These are phyloP conservation scores for Odobenus rosmarus DNA, from an alignment of 2,113 vertebrate genomes.

Conservation along the genomic window DNA sequence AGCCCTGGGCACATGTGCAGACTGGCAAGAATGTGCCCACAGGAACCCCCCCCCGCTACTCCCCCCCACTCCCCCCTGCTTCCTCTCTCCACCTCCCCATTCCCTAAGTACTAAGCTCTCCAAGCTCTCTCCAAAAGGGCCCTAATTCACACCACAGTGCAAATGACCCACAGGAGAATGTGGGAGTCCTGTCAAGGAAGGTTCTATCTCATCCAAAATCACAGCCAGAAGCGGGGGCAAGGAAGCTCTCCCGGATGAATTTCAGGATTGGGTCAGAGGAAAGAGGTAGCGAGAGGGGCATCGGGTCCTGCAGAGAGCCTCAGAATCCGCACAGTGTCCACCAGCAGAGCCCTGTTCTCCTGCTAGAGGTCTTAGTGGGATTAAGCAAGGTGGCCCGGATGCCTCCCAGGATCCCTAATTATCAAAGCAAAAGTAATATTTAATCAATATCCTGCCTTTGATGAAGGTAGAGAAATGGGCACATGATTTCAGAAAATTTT, in stretches of 20 bases:
- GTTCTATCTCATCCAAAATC: neutral
- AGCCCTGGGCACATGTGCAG: neutral
- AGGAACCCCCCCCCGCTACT: too few species aligned
- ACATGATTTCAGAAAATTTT: neutral
- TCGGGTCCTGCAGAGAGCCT: neutral
- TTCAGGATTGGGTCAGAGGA: neutral
- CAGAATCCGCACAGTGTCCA: neutral
- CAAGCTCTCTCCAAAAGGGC: neutral
- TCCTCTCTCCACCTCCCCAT: neutral
- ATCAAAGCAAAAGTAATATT: neutral
- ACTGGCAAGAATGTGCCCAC: neutral
- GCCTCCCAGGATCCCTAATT: neutral
- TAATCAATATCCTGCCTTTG: neutral
- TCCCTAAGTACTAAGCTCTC: neutral
- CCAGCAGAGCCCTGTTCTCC: neutral
- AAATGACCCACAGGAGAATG: neutral
- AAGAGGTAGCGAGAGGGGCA: neutral
- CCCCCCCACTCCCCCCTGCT: too few species aligned
- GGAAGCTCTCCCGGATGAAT: neutral
- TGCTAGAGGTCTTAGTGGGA: neutral
- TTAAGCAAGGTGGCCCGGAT: neutral
- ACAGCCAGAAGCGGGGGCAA: neutral
- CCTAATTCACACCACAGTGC: neutral
- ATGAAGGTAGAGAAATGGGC: neutral
- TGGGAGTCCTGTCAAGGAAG: neutral